Evolutionary conservation across 2,113 vertebrate genomes (phyloP), one percentile per base, ranked within the genome.

Genomic region (Phyllostomus hastatus): DNA sequence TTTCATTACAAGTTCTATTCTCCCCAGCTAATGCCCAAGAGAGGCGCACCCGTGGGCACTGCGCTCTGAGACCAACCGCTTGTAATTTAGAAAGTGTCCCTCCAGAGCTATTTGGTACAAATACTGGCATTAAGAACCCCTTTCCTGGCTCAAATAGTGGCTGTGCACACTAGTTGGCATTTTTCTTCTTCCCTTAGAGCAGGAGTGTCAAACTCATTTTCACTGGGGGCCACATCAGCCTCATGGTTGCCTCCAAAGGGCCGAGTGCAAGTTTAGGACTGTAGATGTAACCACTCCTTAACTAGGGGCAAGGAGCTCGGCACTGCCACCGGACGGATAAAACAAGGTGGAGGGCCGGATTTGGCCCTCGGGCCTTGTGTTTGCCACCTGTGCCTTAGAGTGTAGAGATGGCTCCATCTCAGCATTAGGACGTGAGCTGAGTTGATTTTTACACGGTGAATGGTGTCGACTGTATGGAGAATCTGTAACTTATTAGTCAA

Each of bases 111-210:
- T 50, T 69, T 22, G 54, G 24, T n/a, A 66, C 26, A 61, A 35
- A 67, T 16, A 33, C 17, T 24, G 69, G 35, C n/a, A 43, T 4
- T 4, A 5, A n/a, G 35, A 26, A 28, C 7, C 28, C 19, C 22
- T 72, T 66, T 41, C 22, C 61, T 75, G 50, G 38, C 31, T 33
- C 48, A 24, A 2, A 22, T 28, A 10, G 19, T 38, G 64, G 14
- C 10, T 8, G 12, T 4, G 10, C 15, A 28, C 5, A 9, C 0
- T 38, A 2, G 20, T 69, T 9, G 10, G 31, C 7, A 2, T 54
- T 26, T 80, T 28, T 4, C 8, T 73, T 38, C 46, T 33, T 80
- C 43, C 4, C 19, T 66, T 33, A 72, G 11, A 59, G 22, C 57
- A 59, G 57, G 57, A 8, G 22, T 24, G 57, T 59, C 57, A 59